Base-by-base conservation (phyloP, 1,140 invertebrate genomes). In the Lethocerus indicus region DNA sequence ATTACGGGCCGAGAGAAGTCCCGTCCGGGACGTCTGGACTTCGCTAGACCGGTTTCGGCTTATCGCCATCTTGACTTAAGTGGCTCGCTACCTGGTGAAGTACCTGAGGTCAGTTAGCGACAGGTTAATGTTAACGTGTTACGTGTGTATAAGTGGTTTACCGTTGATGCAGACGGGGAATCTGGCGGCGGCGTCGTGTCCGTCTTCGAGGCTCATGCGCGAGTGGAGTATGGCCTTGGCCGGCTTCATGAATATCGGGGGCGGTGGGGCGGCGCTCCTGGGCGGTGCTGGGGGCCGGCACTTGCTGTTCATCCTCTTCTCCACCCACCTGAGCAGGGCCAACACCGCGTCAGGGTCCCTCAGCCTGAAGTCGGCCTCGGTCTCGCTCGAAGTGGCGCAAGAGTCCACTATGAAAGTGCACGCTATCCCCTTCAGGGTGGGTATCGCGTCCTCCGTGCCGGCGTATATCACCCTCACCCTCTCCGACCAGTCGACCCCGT, bases 381-480 rank as follows among this genome's bases (percentile, higher is more conserved):
- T 89, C n/a, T n/a, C n/a, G 55, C 81, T 81, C 9, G 83, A 83
- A 56, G 87, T 87, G 51, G 81, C 74, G 2, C 85, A 87, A 0
- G 82, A 82, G 3, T 84, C 81, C 1, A 92, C 83, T 23, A 87
- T 75, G 71, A 91, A 91, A 4, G 87, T 90, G 1, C 84, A 82
- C 2, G 87, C 87, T 80, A 92, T 89, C 61, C 83, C 83, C 70
- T 87, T 84, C 14, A 87, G 61, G 2, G 83, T 81, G 78, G 76
- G 69, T 80, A 92, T 89, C 18, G 87, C 87, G 61, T 91, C 88
- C 65, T 92, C 87, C 62, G 91, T 87, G 50, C 88, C 88, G 39
- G 80, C 87, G 57, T 89, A 91, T 56, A 92, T 87, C 56, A 90
- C 87, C 54, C 86, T 74, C 49, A 91, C 87, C 43, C 87, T 73